Base-by-base conservation (phyloP, 2,113 vertebrate species). In the Casuarius casuarius region DNA sequence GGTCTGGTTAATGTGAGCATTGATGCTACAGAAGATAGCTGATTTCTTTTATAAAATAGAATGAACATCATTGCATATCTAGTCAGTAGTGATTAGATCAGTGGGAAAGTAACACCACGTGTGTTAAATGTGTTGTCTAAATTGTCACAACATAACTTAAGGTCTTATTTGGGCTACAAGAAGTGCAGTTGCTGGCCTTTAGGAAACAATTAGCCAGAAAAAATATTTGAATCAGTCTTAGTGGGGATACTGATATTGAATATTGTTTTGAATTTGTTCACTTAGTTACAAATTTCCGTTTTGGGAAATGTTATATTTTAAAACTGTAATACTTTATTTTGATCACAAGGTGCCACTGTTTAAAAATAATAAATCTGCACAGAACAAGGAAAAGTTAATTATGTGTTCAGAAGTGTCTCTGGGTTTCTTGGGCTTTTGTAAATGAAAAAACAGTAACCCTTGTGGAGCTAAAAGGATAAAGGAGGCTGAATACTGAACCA, bases 311-410 rank as follows among this genome's bases (percentile, higher is more conserved):
- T 54, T 67, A 1, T 56, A 3, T 62, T 63, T 76, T 38, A 58
- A n/a, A 93, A 65, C 59, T 93, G 94, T 74, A 90, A 63, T 56
- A 44, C n/a, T 87, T 77, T 26, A 4, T 90, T 81, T 72, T 81
- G 78, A 62, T 87, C 85, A 82, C 82, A 52, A 81, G 92, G 74
- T 91, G 92, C 91, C 94, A 71, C 74, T 85, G 88, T 93, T 87
- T 78, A 12, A 62, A 62, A 23, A 78, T 4, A 94, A 94, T 96
- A 94, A 94, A 92, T 82, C 61, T 87, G 82, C 91, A 94, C 85
- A 70, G 51, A 73, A 54, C n/a, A 31, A 46, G 52, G 78, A 78
- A 81, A 78, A 89, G 40, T 84, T 46, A 82, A 59, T 35, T 48
- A 49, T 87, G 62, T 87, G 3, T 92, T 93, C 58, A 72, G 73